Evolutionary conservation across 1,140 invertebrate genomes (phyloP).

Genomic region (Papilio aristodemus): DNA sequence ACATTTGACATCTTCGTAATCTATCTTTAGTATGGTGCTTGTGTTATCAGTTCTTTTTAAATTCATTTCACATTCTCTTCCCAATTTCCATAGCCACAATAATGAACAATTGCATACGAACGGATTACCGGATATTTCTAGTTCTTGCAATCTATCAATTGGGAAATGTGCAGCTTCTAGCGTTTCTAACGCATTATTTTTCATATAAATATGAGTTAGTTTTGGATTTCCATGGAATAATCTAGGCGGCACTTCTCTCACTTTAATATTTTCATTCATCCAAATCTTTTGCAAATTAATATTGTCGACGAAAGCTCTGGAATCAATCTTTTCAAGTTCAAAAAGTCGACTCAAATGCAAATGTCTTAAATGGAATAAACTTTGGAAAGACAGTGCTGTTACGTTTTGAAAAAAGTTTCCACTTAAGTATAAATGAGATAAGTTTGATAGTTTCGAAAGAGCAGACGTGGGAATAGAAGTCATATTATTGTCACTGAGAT

Average conservation of each 20-base stretch:
- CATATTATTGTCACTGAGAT: slow-evolving; percentile 91
- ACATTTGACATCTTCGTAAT: slow-evolving; percentile 81
- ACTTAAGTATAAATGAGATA: slow-evolving; percentile 87
- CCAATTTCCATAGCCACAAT: slow-evolving; percentile 90
- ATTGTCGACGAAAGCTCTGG: slow-evolving; percentile 90
- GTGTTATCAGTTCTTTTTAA: slow-evolving; percentile 62
- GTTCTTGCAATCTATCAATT: slow-evolving; percentile 85
- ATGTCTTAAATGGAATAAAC: slow-evolving; percentile 87
- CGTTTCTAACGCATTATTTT: slow-evolving; percentile 85
- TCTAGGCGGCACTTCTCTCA: slow-evolving; percentile 85
- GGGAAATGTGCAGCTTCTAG: slow-evolving; percentile 90
- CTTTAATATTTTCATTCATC: slow-evolving; percentile 87
- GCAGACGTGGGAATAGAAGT: slow-evolving; percentile 87
- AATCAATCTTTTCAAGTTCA: slow-evolving; percentile 84
- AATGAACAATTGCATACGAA: slow-evolving; percentile 93
- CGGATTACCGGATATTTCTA: slow-evolving; percentile 90
- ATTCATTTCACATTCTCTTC: slow-evolving; percentile 79
- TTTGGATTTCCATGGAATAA: slow-evolving; percentile 89
- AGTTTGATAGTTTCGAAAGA: slow-evolving; percentile 87
- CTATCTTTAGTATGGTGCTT: slow-evolving; percentile 70
- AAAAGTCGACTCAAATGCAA: slow-evolving; percentile 86
- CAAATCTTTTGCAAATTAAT: slow-evolving; percentile 89
- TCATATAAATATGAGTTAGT: slow-evolving; percentile 86
- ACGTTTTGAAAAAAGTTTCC: slow-evolving; percentile 87
- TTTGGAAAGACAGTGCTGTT: slow-evolving; percentile 88